Percentiles rank a stretch among this genome's conserved stretches.
Evolutionary conservation across 2,888 invertebrate species (phyloP).

Genomic region (Volucella inanis): DNA sequence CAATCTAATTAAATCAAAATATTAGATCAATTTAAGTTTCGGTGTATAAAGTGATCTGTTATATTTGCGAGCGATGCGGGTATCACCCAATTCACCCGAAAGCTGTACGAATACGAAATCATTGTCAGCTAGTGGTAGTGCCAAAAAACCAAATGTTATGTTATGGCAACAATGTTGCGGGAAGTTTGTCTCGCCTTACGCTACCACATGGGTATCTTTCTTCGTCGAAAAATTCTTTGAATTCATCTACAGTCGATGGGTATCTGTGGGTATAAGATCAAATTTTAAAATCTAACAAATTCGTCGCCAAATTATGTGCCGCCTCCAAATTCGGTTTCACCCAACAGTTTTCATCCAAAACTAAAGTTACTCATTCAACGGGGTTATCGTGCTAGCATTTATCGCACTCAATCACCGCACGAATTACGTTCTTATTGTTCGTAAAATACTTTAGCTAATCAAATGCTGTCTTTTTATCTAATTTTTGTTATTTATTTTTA

Average conservation of each 20-base stretch:
- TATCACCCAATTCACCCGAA: slow-evolving; percentile 83
- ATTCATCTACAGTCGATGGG: slow-evolving; percentile 67
- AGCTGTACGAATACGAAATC: slow-evolving; percentile 76
- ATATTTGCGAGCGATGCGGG: no score
- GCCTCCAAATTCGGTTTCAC: no score
- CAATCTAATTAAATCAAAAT: slow-evolving; percentile 44
- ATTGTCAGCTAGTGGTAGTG: slow-evolving; percentile 64
- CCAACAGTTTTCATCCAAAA: slow-evolving; percentile 58
- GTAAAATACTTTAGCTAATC: no score
- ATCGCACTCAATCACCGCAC: slow-evolving; percentile 69
- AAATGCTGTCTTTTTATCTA: no score
- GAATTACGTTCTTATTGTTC: no score
- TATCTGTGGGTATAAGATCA: slow-evolving; percentile 62
- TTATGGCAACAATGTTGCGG: slow-evolving; percentile 68
- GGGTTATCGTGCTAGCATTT: slow-evolving; percentile 56
- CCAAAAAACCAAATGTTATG: slow-evolving; percentile 78
- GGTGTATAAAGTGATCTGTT: slow-evolving; percentile 78
- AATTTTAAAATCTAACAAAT: slow-evolving; percentile 71
- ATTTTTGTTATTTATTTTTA: no score
- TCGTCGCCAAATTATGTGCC: no score
- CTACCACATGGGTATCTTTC: slow-evolving; percentile 74
- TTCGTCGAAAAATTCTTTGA: slow-evolving; percentile 77
- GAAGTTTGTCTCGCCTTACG: slow-evolving; percentile 69
- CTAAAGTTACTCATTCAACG: slow-evolving; percentile 68
- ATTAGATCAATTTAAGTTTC: slow-evolving; percentile 81